Evolutionary conservation across 2,113 vertebrate genomes (phyloP).

Genomic region (Phoxinus phoxinus): DNA sequence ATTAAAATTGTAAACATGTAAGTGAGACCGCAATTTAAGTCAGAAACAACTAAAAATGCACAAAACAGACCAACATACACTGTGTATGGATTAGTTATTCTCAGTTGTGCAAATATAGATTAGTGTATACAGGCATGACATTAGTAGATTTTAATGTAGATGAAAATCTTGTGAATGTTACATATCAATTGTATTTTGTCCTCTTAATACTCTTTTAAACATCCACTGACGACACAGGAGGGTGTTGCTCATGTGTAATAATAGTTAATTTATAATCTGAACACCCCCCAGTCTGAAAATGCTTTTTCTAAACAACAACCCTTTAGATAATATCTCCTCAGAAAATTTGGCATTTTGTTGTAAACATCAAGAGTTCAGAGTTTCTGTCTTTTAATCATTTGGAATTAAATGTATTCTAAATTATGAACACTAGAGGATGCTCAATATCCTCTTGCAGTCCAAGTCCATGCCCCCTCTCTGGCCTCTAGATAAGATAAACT

Average conservation of each 20-base stretch:
- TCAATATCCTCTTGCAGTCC: neutral
- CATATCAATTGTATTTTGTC: too few relatives aligned
- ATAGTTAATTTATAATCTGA: neutral
- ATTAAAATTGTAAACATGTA: too few relatives aligned
- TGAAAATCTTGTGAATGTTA: too few relatives aligned
- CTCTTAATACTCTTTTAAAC: too few relatives aligned
- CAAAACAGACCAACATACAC: neutral
- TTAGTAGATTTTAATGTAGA: too few relatives aligned
- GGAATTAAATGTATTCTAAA: neutral
- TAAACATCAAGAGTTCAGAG: neutral
- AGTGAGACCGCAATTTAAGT: too few relatives aligned
- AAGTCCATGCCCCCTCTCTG: neutral
- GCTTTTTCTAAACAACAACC: neutral
- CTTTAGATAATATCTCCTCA: neutral
- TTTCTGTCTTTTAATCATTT: neutral
- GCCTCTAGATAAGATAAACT: conserved; percentile 8
- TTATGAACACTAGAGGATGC: conserved; percentile 33
- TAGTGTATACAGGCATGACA: too few relatives aligned
- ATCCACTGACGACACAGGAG: neutral
- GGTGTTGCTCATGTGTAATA: neutral
- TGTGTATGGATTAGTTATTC: neutral
- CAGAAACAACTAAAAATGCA: neutral
- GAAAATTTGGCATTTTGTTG: neutral
- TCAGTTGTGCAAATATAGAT: neutral
- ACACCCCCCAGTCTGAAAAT: neutral